These are phyloP conservation scores for Ia io DNA, from an alignment of 2,113 vertebrate species.

Conservation along the genomic window DNA sequence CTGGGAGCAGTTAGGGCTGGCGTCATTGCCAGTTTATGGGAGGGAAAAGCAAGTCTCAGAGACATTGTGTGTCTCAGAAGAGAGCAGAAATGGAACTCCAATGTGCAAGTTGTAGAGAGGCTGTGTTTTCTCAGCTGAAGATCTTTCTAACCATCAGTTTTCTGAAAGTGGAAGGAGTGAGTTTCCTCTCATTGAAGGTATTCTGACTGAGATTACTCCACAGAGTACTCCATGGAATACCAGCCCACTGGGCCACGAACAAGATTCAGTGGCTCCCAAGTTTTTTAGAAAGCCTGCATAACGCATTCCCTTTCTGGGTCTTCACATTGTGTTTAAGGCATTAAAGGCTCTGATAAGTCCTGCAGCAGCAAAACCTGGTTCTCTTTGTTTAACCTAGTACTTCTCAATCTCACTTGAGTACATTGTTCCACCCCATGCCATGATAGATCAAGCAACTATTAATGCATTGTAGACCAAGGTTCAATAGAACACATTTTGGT, in stretches of 20 bases:
- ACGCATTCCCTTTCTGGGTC: neutral
- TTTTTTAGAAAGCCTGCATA: neutral
- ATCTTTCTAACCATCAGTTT: neutral
- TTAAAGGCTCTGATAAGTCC: neutral
- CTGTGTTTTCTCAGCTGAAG: neutral
- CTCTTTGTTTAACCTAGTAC: neutral
- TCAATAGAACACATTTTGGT: neutral
- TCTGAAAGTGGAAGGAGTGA: neutral
- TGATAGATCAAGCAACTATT: accelerated
- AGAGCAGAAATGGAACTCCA: neutral
- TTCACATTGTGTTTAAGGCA: neutral
- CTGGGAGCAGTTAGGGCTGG: neutral
- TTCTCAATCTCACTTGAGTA: neutral
- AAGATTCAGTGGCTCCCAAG: neutral
- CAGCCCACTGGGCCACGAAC: neutral
- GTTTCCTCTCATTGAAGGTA: neutral
- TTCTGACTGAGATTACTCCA: neutral
- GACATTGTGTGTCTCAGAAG: neutral
- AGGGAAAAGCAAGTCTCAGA: neutral
- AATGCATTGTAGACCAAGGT: neutral
- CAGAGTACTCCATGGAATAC: neutral
- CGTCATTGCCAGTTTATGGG: neutral
- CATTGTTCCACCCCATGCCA: accelerated
- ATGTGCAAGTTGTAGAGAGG: neutral
- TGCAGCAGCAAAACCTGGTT: neutral